These are phyloP conservation scores for Tipula helvola DNA, from an alignment of 2,888 invertebrate species.

Conservation along the genomic window DNA sequence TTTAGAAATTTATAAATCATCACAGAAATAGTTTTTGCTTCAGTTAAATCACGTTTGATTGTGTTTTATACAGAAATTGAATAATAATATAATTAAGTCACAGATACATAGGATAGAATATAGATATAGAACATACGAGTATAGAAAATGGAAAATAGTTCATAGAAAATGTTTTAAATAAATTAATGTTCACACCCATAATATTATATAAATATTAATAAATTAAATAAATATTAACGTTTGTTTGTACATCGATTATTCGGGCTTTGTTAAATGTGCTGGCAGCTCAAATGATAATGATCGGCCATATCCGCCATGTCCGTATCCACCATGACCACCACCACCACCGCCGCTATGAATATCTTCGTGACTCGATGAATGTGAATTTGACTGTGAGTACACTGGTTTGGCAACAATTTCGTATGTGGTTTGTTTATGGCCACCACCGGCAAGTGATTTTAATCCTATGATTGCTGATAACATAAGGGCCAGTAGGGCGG, in stretches of 20 bases:
- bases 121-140: background rate
- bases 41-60: background rate
- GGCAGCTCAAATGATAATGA: slow-evolving; percentile 26
- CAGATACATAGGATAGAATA: background rate
- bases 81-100: background rate
- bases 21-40: background rate
- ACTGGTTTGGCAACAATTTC: slow-evolving; percentile 75
- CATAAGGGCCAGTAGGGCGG: slow-evolving; percentile 65
- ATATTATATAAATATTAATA: background rate
- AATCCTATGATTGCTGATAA: slow-evolving; percentile 65
- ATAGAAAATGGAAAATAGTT: background rate
- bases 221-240: background rate
- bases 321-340: slow-evolving; percentile 39
- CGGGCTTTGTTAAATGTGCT: slow-evolving; percentile 18
- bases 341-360: slow-evolving; percentile 34
- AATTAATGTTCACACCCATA: background rate
- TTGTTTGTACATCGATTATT: background rate
- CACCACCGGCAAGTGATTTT: slow-evolving; percentile 45
- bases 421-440: slow-evolving; percentile 61
- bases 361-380: slow-evolving; percentile 47
- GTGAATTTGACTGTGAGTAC: slow-evolving; percentile 51
- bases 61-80: background rate
- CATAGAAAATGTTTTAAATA: background rate
- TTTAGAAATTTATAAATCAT: background rate
- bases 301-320: slow-evolving; percentile 38